Conservation (phyloP, 2,888 invertebrate species). For the Aelia acuminata region DNA sequence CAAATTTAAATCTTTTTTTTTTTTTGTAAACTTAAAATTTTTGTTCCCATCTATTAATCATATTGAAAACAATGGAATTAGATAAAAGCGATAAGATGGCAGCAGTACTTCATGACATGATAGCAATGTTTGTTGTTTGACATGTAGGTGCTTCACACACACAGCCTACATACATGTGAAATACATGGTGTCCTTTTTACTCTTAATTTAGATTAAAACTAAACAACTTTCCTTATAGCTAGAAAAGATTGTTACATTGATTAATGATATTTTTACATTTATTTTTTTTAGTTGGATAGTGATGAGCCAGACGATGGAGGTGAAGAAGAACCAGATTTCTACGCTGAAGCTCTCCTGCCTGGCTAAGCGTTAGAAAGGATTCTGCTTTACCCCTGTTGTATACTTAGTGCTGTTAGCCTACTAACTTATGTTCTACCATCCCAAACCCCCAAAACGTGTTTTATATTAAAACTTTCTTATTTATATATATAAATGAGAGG, state of each 20-base stretch:
- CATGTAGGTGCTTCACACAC: too few species aligned
- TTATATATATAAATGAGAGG: conserved; percentile 43
- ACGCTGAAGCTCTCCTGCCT: conserved; percentile 89
- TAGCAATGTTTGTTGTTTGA: too few species aligned
- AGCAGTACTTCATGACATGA: too few species aligned
- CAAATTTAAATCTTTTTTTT: too few species aligned
- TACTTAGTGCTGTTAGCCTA: conserved; percentile 44
- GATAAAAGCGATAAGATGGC: too few species aligned
- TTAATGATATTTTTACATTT: background rate
- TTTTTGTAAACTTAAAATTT: too few species aligned
- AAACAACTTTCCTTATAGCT: background rate
- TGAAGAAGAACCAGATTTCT: conserved; percentile 94
- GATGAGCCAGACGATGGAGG: conserved; percentile 79
- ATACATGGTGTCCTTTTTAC: too few species aligned
- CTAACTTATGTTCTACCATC: conserved; percentile 27
- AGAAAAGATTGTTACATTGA: background rate
- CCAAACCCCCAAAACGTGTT: conserved; percentile 27
- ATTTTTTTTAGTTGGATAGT: conserved; percentile 82
- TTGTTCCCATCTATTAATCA: too few species aligned
- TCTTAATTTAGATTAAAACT: background rate
- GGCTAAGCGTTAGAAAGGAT: conserved; percentile 72
- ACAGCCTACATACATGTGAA: too few species aligned
- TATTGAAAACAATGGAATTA: too few species aligned
- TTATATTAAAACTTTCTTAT: conserved; percentile 59
- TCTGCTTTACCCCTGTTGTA: background rate